Evolutionary conservation across 1,140 invertebrate species (phyloP).

Genomic region (Camponotus floridanus): DNA sequence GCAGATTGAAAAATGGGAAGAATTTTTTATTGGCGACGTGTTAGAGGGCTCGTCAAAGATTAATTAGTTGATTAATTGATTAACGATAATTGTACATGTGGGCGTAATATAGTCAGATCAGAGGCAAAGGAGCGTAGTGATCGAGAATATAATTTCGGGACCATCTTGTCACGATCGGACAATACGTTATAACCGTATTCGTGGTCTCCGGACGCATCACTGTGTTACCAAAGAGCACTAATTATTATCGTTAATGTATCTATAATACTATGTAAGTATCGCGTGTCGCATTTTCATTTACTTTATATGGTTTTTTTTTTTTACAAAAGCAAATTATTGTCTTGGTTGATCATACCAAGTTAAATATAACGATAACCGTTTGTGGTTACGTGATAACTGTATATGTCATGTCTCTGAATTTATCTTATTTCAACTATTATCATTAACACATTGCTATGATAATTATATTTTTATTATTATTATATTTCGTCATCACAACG

Average conservation of each 20-base stretch:
- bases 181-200: constrained; percentile 77
- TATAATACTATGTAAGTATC: constrained; percentile 61
- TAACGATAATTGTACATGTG: constrained; percentile 55
- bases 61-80: constrained; percentile 35
- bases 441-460: constrained; percentile 25
- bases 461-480: constrained; percentile 43
- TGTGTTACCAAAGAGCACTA: constrained; percentile 85
- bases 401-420: constrained; percentile 15
- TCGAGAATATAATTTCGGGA: constrained; percentile 72
- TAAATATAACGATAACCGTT: background rate
- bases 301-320: constrained; percentile 38
- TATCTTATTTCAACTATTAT: constrained; percentile 10
- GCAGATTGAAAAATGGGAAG: constrained; percentile 68
- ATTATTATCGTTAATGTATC: constrained; percentile 79
- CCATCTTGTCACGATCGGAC: constrained; percentile 81
- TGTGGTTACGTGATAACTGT: background rate
- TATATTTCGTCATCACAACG: constrained; percentile 31
- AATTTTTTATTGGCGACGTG: constrained; percentile 48
- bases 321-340: constrained; percentile 24
- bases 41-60: constrained; percentile 17
- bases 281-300: constrained; percentile 63
- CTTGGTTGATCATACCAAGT: background rate
- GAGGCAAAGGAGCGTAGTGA: background rate
- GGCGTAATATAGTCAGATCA: constrained; percentile 49
- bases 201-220: constrained; percentile 82